Evolutionary conservation across 2,797 vertebrate species (phyloP).

Genomic region (Capromys pilorides): DNA sequence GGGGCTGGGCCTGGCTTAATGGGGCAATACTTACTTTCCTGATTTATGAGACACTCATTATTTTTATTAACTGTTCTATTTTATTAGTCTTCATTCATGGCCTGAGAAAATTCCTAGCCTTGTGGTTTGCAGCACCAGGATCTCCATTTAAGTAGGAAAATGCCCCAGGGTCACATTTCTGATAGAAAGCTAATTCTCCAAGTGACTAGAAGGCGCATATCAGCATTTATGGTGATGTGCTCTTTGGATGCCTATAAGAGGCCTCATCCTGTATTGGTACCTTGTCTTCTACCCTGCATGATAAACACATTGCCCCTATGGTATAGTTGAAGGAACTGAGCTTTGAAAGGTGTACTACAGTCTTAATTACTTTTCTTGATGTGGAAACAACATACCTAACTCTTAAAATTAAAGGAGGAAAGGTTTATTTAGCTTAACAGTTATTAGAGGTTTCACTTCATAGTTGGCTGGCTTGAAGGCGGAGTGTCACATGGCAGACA

Average conservation of each 20-base stretch:
- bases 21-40: slow-evolving; percentile 60
- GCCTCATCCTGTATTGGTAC: neutral
- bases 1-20: slow-evolving; percentile 52
- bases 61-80: slow-evolving; percentile 75
- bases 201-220: neutral
- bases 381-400: neutral
- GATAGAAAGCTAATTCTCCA: neutral
- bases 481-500: neutral
- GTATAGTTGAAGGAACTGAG: neutral
- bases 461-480: neutral
- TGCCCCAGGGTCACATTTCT: neutral
- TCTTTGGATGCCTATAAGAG: neutral
- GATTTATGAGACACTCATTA: slow-evolving; percentile 60
- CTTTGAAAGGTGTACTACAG: neutral
- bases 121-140: neutral
- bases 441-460: neutral
- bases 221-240: neutral
- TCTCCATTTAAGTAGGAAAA: slow-evolving; percentile 21
- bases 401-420: neutral
- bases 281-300: neutral
- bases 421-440: neutral
- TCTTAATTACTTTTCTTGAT: neutral
- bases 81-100: slow-evolving; percentile 64
- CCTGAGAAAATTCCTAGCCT: slow-evolving; percentile 36
- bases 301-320: neutral